Evolutionary conservation across 2,113 vertebrate species (phyloP).

Genomic region (Atherinomorus stipes): DNA sequence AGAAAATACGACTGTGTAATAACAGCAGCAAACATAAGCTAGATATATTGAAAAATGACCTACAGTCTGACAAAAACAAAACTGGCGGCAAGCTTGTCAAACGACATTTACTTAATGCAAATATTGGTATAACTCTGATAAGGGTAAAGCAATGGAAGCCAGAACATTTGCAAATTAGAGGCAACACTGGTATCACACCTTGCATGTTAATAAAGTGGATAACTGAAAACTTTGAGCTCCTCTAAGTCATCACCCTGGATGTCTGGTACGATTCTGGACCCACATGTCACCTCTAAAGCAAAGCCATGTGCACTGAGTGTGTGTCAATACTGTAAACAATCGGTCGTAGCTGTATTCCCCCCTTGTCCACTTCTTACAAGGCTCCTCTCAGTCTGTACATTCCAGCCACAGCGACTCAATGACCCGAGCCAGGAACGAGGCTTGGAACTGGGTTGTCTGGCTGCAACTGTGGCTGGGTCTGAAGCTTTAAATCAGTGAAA

Average conservation of each 20-base stretch:
- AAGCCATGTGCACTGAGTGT: not conserved
- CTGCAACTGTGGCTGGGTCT: constrained; percentile 40
- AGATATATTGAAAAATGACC: too few species aligned
- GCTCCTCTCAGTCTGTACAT: constrained; percentile 72
- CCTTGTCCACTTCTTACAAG: constrained; percentile 36
- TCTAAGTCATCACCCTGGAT: not conserved
- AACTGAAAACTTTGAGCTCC: not conserved
- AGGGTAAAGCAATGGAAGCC: not conserved
- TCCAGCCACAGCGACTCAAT: constrained; percentile 58
- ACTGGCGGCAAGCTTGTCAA: not conserved
- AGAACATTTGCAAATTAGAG: constrained; percentile 17
- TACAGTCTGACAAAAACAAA: too few species aligned
- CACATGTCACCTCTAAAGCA: constrained; percentile 19
- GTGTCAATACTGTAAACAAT: constrained; percentile 17
- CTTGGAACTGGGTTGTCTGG: constrained; percentile 53
- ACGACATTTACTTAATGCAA: not conserved
- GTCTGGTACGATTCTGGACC: not conserved
- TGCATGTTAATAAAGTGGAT: not conserved
- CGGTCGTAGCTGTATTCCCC: not conserved
- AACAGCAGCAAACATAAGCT: too few species aligned
- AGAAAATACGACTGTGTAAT: too few species aligned
- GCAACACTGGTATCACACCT: not conserved
- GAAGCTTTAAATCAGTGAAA: constrained; percentile 46
- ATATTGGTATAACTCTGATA: not conserved
- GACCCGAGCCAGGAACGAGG: constrained; percentile 62